Evolutionary conservation across 2,113 vertebrate genomes (phyloP).

Genomic region (Tyto alba): DNA sequence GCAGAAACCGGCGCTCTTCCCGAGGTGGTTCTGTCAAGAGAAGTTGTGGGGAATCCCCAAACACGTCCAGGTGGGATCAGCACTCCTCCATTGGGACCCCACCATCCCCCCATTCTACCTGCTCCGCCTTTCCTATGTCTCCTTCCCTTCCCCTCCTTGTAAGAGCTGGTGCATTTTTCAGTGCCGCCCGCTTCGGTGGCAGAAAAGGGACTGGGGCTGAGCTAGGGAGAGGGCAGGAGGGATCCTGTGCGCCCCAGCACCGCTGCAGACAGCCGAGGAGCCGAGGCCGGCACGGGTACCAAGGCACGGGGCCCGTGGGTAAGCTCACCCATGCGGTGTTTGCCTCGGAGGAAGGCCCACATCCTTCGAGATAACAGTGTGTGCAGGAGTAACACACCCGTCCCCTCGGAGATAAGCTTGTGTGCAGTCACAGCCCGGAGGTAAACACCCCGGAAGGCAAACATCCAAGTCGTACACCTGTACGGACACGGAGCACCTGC

Average conservation of each 20-base stretch:
- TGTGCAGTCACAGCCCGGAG: neutral
- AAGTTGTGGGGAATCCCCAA: neutral
- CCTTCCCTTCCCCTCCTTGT: neutral
- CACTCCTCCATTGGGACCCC: fast-evolving
- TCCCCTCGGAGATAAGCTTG: neutral
- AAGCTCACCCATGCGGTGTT: fast-evolving
- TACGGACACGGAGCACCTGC: neutral
- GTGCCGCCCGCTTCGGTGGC: neutral
- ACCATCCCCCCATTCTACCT: neutral
- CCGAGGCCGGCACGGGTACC: fast-evolving
- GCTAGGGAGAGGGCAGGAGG: neutral
- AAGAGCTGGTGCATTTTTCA: neutral
- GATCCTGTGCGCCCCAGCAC: neutral
- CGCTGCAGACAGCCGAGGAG: too few relatives aligned
- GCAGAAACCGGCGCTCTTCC: neutral
- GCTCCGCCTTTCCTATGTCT: neutral
- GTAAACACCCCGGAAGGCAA: neutral
- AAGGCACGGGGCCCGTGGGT: fast-evolving
- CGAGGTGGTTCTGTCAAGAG: neutral
- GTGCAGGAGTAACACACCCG: neutral
- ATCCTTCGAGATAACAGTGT: neutral
- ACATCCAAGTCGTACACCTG: neutral
- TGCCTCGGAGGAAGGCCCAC: neutral
- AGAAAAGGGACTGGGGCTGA: too few relatives aligned
- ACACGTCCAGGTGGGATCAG: neutral